phyloP scores from a whole-genome alignment of 2,797 vertebrate genomes.

The Naso thynnoides region DNA sequence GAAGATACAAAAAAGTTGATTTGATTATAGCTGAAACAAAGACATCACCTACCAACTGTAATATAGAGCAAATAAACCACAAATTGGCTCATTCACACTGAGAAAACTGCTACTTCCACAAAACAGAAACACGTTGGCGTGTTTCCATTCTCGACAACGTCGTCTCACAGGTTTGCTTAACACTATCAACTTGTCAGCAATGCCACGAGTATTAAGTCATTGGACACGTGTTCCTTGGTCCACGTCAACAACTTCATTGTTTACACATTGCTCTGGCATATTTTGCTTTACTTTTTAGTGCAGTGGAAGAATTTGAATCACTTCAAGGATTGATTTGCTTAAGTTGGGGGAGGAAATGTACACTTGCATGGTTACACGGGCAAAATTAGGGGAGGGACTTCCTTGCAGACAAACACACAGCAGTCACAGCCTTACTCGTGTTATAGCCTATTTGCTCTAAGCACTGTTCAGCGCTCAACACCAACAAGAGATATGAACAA shows the following conservation, averaged over 20 bases:
- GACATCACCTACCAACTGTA: neutral
- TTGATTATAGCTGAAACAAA: no score
- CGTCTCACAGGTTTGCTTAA: conserved; percentile 21
- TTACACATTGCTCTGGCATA: neutral
- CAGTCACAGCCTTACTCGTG: no score
- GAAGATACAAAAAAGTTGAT: no score
- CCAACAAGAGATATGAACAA: neutral
- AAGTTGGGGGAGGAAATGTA: conserved; percentile 20
- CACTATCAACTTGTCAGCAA: conserved; percentile 14
- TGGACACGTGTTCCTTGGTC: neutral
- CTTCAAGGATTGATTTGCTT: neutral
- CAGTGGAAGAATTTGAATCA: neutral
- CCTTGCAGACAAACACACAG: neutral
- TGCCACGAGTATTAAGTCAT: conserved; percentile 25
- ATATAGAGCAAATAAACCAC: neutral
- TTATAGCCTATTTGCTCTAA: neutral
- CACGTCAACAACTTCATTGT: conserved; percentile 3
- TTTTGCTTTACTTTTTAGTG: neutral
- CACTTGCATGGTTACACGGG: neutral
- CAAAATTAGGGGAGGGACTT: neutral
- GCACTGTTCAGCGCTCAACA: neutral
- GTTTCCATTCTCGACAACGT: neutral
- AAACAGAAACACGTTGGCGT: neutral
- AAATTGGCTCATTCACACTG: neutral
- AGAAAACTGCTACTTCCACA: neutral